These are phyloP conservation scores for Cyanoderma ruficeps DNA, from an alignment of 2,113 vertebrate genomes.

Conservation along the genomic window DNA sequence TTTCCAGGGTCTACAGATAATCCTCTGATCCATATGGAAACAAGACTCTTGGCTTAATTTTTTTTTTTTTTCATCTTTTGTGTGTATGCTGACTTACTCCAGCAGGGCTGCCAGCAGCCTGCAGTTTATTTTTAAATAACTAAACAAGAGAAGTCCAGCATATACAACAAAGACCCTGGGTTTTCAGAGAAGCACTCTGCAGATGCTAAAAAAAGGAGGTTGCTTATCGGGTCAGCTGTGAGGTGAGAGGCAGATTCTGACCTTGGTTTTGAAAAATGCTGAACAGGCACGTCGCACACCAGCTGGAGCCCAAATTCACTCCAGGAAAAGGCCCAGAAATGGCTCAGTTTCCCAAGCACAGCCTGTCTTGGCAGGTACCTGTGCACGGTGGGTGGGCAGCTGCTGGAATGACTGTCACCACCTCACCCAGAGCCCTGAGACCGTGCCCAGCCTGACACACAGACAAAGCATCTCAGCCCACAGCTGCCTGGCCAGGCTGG, in stretches of 20 bases:
- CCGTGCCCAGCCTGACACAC: background rate
- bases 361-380: background rate
- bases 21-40: background rate
- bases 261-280: background rate
- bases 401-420: background rate
- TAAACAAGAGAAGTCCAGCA: constrained; percentile 24
- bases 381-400: background rate
- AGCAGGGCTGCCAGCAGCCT: constrained; percentile 16
- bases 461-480: background rate
- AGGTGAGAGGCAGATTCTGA: constrained; percentile 2
- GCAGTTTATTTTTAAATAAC: constrained; percentile 49
- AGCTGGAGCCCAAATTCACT: background rate
- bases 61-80: background rate
- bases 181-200: background rate
- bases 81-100: background rate
- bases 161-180: background rate
- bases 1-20: background rate
- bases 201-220: constrained; percentile 29
- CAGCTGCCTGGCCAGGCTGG: background rate
- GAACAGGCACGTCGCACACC: background rate
- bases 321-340: background rate
- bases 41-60: background rate
- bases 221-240: background rate
- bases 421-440: background rate
- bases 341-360: background rate